Base-by-base conservation (phyloP, 2,888 invertebrate species). In the Lasioglossum leucozonium region DNA sequence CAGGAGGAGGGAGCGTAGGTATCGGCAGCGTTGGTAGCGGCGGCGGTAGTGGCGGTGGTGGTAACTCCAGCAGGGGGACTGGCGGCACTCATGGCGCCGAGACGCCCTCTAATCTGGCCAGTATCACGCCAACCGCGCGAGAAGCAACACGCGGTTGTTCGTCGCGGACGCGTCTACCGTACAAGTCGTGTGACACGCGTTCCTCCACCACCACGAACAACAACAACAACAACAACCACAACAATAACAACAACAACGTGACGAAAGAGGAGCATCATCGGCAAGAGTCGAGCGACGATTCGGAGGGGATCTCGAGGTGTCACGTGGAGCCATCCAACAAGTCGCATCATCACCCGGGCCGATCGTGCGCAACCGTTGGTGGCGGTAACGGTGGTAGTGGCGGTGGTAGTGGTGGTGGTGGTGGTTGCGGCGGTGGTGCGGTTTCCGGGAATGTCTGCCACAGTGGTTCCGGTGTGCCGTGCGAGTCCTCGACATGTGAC, bases 91-190 rank as follows among this genome's bases (percentile, higher is more conserved):
- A 91, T 91, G 92, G 90, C 91, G 91, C 91, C 87, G 94, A 93
- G 92, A 91, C 93, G 93, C 91, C 93, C 93, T 92, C 93, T 92
- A 93, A 94, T 93, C 93, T 93, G 88, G 92, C 93, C 94, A 94
- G 94, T 94, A 93, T 94, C 93, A 93, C 94, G 94, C 93, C 94
- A 92, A 92, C 91, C 89, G 93, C 94, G 94, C 94, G 94, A 92
- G 94, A 94, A 92, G 91, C 92, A 93, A 91, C 92, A 93, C 93
- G 94, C 67, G 88, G 55, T 55, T 47, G 79, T 47, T 79, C 81
- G 79, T 80, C 92, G 87, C 94, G 94, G 71, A 92, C 91, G 85
- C 91, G 92, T 67, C 84, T 86, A 44, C 85, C 89, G 77, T 92
- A 92, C 77, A 93, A 93, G 87, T 85, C 91, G 79, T 81, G 79